A percentile compares a stretch with the other conserved stretches of the same genome.
Conservation (phyloP, 1,140 invertebrate species). For the Magallana angulata region DNA sequence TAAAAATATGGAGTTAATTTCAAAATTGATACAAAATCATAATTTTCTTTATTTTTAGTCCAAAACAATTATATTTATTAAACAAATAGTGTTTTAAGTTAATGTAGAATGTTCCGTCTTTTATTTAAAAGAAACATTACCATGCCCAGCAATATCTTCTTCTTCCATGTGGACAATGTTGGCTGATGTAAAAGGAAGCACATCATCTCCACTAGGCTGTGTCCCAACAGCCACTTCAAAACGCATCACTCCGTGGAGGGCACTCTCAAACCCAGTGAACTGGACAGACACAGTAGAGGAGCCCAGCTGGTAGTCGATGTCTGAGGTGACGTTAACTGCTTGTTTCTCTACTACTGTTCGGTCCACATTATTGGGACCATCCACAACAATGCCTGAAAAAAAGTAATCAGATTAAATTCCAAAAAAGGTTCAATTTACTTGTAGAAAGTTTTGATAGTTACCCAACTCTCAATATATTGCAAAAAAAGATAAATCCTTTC, state of each 20-base stretch:
- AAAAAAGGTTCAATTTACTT: neutral
- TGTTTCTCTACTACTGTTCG: neutral
- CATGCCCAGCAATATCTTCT: conserved; percentile 53
- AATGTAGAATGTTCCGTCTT: too few relatives aligned
- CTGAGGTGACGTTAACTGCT: conserved; percentile 20
- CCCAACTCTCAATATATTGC: too few relatives aligned
- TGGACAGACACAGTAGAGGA: conserved; percentile 58
- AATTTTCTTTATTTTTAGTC: too few relatives aligned
- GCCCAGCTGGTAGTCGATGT: conserved; percentile 63
- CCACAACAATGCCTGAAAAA: conserved; percentile 56
- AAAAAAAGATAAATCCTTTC: neutral
- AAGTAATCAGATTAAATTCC: neutral
- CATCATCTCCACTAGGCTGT: conserved; percentile 62
- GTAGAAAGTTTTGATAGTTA: too few relatives aligned
- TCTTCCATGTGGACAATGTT: conserved; percentile 62
- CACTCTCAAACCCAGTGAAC: conserved; percentile 64
- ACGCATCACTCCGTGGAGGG: conserved; percentile 59
- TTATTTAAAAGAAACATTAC: conserved; percentile 22
- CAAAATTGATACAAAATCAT: too few relatives aligned
- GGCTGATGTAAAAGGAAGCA: conserved; percentile 57
- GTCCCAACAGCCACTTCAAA: conserved; percentile 69
- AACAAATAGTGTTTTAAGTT: too few relatives aligned
- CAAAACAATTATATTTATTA: too few relatives aligned
- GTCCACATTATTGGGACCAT: conserved; percentile 57
- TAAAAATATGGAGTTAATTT: neutral